A percentile compares a stretch with the other conserved stretches of the same genome.
Conservation (phyloP, 2,797 vertebrate species). For the Rhinatrema bivittatum region DNA sequence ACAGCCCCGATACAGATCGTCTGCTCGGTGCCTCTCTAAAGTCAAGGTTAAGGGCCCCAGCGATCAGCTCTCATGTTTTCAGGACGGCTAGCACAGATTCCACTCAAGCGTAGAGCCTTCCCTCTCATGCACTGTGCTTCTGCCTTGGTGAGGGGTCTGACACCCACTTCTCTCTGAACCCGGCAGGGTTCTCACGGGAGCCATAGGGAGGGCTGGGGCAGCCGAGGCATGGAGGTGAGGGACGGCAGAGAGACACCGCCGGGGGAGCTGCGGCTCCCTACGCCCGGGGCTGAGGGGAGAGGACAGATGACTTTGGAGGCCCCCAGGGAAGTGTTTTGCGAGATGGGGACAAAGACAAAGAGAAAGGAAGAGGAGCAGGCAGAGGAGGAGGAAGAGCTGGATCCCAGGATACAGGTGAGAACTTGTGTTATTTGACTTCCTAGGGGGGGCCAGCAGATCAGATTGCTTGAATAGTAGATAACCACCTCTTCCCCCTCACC, state of each 20-base stretch:
- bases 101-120: too few relatives aligned
- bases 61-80: conserved; percentile 27
- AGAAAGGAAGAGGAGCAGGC: background rate
- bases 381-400: conserved; percentile 67
- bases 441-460: conserved; percentile 7
- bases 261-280: conserved; percentile 24
- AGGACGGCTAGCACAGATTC: too few relatives aligned
- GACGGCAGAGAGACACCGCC: conserved; percentile 57
- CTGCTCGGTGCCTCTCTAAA: background rate
- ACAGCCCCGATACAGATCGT: too few relatives aligned
- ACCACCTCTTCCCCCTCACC: too few relatives aligned
- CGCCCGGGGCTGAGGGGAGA: conserved; percentile 30
- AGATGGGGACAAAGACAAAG: conserved; percentile 21
- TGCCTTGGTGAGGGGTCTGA: too few relatives aligned
- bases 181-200: conserved; percentile 61
- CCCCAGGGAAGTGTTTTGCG: conserved; percentile 2
- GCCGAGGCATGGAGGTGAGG: conserved; percentile 51
- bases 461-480: too few relatives aligned
- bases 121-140: too few relatives aligned
- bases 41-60: background rate
- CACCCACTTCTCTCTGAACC: too few relatives aligned
- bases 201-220: conserved; percentile 68
- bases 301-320: conserved; percentile 5
- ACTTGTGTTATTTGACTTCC: background rate
- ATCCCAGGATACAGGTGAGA: conserved; percentile 73